A percentile compares a stretch with the other conserved stretches of the same genome.
Conservation (phyloP, 2,888 invertebrate genomes). For the Pseudoips prasinana region DNA sequence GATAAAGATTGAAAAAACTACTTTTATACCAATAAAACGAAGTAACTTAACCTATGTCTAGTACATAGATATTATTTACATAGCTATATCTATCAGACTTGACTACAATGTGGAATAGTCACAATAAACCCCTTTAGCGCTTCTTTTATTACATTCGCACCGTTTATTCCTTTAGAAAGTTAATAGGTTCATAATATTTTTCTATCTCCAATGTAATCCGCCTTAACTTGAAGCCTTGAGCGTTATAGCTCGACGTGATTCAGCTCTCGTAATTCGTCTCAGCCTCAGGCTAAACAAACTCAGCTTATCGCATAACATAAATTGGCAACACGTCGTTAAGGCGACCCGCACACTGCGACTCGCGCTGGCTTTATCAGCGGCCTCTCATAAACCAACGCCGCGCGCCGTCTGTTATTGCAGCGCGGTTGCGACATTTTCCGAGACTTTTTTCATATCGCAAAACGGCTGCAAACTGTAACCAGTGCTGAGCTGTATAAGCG, state of each 20-base stretch:
- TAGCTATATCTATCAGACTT: no score
- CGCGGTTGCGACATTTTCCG: constrained; percentile 61
- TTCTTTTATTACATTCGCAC: constrained; percentile 5
- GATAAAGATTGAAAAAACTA: no score
- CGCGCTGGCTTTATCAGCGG: constrained; percentile 67
- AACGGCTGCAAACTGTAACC: constrained; percentile 51
- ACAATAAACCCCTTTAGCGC: constrained; percentile 2
- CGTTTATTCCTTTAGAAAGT: constrained; percentile 13
- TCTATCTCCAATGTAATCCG: constrained; percentile 33
- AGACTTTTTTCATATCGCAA: constrained; percentile 74
- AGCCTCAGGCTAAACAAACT: constrained; percentile 73
- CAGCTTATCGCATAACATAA: constrained; percentile 78
- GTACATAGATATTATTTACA: no score
- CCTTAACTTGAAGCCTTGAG: constrained; percentile 35
- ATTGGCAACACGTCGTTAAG: constrained; percentile 81
- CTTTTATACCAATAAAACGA: no score
- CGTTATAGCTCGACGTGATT: constrained; percentile 52
- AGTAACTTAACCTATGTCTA: no score
- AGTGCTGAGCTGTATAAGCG: constrained; percentile 64
- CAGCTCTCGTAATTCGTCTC: constrained; percentile 61
- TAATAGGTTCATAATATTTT: constrained; percentile 28
- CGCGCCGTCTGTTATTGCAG: constrained; percentile 72
- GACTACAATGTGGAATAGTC: no score
- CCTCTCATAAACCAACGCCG: constrained; percentile 75
- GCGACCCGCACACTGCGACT: constrained; percentile 66